Evolutionary conservation across 2,888 invertebrate genomes (phyloP).

Genomic region (Tiliacea aurago): DNA sequence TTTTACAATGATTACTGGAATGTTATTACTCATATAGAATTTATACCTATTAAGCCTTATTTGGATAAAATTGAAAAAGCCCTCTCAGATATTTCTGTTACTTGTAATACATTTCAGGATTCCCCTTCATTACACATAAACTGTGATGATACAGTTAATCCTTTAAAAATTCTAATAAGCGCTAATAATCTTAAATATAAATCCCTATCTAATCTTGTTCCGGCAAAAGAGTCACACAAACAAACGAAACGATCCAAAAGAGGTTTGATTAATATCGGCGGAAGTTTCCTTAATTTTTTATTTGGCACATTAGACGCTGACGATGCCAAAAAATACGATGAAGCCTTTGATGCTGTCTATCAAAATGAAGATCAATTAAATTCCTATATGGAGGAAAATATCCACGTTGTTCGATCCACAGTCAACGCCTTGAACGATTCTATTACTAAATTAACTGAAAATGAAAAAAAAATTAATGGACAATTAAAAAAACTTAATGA

Average conservation of each 20-base stretch:
- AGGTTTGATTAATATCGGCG: conserved; percentile 26
- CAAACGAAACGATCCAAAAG: conserved; percentile 26
- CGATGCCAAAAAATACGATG: conserved; percentile 41
- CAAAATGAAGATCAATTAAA: conserved; percentile 14
- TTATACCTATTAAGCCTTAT: conserved; percentile 45
- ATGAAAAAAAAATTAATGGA: conserved; percentile 32
- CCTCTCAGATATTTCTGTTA: conserved; percentile 30
- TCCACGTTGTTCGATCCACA: conserved; percentile 22
- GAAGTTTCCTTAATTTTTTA: conserved; percentile 8
- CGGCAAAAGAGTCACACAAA: conserved; percentile 11
- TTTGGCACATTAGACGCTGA: conserved; percentile 41
- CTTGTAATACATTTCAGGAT: conserved; percentile 32
- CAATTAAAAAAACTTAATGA: conserved; percentile 31
- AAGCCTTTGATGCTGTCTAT: conserved; percentile 17
- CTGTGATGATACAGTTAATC: conserved; percentile 51
- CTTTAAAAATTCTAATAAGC: conserved; percentile 35
- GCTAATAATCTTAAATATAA: conserved; percentile 37
- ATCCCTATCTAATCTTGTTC: conserved; percentile 40
- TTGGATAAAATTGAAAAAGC: conserved; percentile 40
- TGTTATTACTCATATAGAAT: conserved; percentile 42
- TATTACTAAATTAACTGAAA: conserved; percentile 28
- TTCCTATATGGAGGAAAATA: conserved; percentile 34
- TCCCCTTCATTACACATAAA: conserved; percentile 26
- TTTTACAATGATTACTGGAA: conserved; percentile 49
- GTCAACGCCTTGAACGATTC: conserved; percentile 41